Evolutionary conservation across 2,888 invertebrate genomes (phyloP), one percentile per base, ranked within the genome.

Genomic region (Cantharis rufa): DNA sequence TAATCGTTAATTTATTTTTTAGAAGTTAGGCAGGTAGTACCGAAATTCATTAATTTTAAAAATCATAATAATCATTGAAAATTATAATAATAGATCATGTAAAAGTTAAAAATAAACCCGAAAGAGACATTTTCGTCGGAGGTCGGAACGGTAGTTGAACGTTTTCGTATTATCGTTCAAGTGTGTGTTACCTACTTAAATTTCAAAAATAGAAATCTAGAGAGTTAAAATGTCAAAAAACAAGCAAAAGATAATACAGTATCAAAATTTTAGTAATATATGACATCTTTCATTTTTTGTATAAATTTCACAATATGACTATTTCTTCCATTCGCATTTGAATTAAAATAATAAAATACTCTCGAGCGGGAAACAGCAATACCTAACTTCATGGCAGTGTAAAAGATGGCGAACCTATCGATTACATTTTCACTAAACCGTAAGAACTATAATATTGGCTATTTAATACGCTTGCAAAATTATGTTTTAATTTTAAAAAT

Each of bases 361-460:
- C 64, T 70, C 28, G 61, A 69, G 76, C 76, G 72, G 32, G 32
- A 71, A 69, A 62, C 24, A 15, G 16, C n/a, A 69, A 61, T 28
- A 74, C 75, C 80, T 78, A 80, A 81, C 79, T 78, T 82, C 81
- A 81, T 77, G 80, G 82, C 81, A 79, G 78, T 80, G 78, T 76
- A 77, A 82, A 87, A 87, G 84, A 88, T 88, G 88, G 88, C 87
- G 86, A 84, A 85, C 80, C 81, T 86, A 87, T 87, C 84, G 87
- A 87, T 86, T 86, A 84, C 84, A 84, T 84, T 83, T 84, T 81
- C 83, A 82, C 84, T 82, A 83, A 85, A 84, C 85, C 84, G 88
- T 87, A 87, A 87, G 88, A 87, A 86, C 86, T 83, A 79, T 79
- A 81, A 74, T 64, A 76, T 76, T 76, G 64, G 66, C 71, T 32